phyloP scores from a whole-genome alignment of 2,113 vertebrate species.

The Ranitomeya imitator region DNA sequence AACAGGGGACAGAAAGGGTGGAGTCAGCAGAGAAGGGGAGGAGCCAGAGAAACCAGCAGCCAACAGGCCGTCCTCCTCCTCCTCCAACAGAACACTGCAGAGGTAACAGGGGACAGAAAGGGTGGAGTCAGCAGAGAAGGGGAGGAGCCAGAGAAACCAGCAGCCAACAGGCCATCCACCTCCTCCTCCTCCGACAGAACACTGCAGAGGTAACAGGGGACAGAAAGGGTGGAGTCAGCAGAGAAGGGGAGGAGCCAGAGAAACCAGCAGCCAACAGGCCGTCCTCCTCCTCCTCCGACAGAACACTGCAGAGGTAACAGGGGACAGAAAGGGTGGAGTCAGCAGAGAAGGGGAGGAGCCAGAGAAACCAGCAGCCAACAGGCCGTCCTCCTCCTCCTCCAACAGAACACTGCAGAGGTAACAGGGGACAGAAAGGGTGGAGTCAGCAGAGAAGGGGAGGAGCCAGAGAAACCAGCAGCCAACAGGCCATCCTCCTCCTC shows the following conservation, averaged over 20 bases:
- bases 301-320: slow-evolving; percentile 50
- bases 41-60: slow-evolving; percentile 75
- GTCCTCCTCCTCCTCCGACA: slow-evolving; percentile 72
- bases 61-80: slow-evolving; percentile 79
- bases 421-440: too few species aligned
- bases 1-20: not conserved
- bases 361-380: slow-evolving; percentile 81
- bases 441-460: too few species aligned
- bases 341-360: too few species aligned
- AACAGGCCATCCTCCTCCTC: slow-evolving; percentile 80
- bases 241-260: slow-evolving; percentile 34
- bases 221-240: too few species aligned
- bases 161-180: slow-evolving; percentile 79
- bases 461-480: slow-evolving; percentile 75
- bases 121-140: not conserved
- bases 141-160: slow-evolving; percentile 72
- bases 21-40: too few species aligned
- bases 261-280: slow-evolving; percentile 84
- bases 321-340: not conserved
- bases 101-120: not conserved
- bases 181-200: slow-evolving; percentile 71
- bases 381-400: slow-evolving; percentile 75
- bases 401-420: slow-evolving; percentile 61
- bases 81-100: not conserved
- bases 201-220: slow-evolving; percentile 28